Evolutionary conservation across 2,113 vertebrate species (phyloP).

Genomic region (Podarcis raffonei): DNA sequence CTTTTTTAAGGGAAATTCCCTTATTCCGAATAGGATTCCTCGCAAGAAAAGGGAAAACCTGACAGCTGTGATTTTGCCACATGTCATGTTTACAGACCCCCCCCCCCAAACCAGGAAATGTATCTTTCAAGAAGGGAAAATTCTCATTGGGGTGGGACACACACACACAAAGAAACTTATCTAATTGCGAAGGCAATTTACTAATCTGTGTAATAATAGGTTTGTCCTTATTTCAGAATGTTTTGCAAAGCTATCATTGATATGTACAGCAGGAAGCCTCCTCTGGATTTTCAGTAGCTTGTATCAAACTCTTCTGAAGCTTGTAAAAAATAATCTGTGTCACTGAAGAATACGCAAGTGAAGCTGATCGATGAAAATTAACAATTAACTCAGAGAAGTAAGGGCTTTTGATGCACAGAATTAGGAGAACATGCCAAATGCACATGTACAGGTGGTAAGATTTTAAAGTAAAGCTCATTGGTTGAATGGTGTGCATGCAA

Average conservation of each 20-base stretch:
- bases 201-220: neutral
- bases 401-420: neutral
- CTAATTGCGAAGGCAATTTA: neutral
- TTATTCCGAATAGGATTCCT: too few species aligned
- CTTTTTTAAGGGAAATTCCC: too few species aligned
- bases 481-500: conserved; percentile 14
- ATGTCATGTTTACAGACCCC: neutral
- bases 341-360: conserved; percentile 3
- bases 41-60: too few species aligned
- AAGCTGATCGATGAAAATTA: conserved; percentile 37
- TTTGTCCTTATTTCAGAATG: neutral
- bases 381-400: conserved; percentile 16
- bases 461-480: conserved; percentile 42
- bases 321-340: neutral
- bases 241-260: neutral
- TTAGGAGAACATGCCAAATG: conserved; percentile 18
- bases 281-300: neutral
- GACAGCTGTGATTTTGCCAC: neutral
- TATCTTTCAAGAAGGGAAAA: neutral
- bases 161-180: neutral
- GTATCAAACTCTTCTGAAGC: neutral
- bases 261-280: neutral
- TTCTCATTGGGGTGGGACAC: neutral
- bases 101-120: neutral
- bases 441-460: conserved; percentile 20